Evolutionary conservation across 2,113 vertebrate genomes (phyloP).

Genomic region (Laterallus jamaicensis): DNA sequence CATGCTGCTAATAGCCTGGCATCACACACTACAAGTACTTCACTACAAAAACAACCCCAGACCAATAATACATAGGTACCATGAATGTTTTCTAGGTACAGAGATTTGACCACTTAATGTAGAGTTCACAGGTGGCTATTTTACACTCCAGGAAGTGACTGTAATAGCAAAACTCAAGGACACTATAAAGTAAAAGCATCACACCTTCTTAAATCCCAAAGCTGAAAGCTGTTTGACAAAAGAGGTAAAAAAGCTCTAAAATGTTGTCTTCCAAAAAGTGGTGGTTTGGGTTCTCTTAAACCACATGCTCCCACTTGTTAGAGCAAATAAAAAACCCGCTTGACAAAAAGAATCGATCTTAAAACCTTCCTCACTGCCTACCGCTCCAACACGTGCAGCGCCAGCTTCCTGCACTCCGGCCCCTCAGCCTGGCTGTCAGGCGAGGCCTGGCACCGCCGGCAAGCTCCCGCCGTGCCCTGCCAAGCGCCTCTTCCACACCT

Average conservation of each 20-base stretch:
- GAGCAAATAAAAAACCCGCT: background rate
- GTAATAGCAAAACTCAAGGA: background rate
- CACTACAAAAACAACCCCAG: too few relatives aligned
- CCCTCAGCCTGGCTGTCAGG: fast-evolving
- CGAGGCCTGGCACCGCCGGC: background rate
- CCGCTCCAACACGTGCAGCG: fast-evolving
- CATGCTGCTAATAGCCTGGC: background rate
- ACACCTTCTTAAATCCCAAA: background rate
- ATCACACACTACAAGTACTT: background rate
- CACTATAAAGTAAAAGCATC: background rate
- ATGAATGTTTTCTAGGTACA: background rate
- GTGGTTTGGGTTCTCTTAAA: background rate
- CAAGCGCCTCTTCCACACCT: background rate
- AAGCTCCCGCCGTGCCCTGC: too few relatives aligned
- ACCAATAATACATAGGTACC: background rate
- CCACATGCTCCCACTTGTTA: fast-evolving
- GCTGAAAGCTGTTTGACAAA: background rate
- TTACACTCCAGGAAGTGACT: background rate
- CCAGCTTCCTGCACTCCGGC: fast-evolving
- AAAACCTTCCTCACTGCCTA: too few relatives aligned
- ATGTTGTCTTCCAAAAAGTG: background rate
- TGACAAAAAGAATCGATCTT: too few relatives aligned
- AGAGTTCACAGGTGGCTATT: fast-evolving
- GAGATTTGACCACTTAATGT: background rate
- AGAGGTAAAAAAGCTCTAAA: background rate